These are phyloP conservation scores for Megathymus violae DNA, from an alignment of 1,140 invertebrate species.

Conservation along the genomic window DNA sequence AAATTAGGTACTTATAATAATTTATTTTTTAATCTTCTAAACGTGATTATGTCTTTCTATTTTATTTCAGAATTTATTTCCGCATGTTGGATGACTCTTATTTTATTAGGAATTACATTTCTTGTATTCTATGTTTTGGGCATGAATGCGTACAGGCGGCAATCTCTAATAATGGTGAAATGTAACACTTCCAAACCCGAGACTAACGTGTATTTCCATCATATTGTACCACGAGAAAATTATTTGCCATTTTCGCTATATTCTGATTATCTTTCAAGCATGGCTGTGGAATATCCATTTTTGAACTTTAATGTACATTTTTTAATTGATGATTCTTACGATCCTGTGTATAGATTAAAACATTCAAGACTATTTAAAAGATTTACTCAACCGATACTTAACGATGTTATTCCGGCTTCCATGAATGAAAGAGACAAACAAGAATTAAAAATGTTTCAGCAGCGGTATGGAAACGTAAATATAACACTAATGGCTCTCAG, in stretches of 20 bases:
- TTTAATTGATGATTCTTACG: slow-evolving; percentile 61
- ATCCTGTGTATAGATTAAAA: slow-evolving; percentile 32
- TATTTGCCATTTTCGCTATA: slow-evolving; percentile 50
- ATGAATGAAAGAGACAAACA: slow-evolving; percentile 46
- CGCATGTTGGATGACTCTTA: slow-evolving; percentile 70
- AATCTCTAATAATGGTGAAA: slow-evolving; percentile 54
- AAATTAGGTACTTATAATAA: no score
- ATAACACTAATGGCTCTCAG: slow-evolving; percentile 59
- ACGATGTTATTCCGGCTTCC: slow-evolving; percentile 33
- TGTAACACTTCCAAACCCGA: slow-evolving; percentile 57
- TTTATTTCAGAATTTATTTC: slow-evolving; percentile 68
- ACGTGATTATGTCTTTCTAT: no score
- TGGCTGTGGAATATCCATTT: slow-evolving; percentile 57
- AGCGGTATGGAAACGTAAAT: slow-evolving; percentile 61
- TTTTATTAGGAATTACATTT: slow-evolving; percentile 64
- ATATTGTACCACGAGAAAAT: slow-evolving; percentile 51
- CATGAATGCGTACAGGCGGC: slow-evolving; percentile 55
- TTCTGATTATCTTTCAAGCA: slow-evolving; percentile 59
- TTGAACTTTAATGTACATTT: slow-evolving; percentile 62
- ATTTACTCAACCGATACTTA: slow-evolving; percentile 44
- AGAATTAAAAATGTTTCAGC: slow-evolving; percentile 50
- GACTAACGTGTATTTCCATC: slow-evolving; percentile 63
- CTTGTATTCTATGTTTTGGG: slow-evolving; percentile 63
- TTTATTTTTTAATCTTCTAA: no score
- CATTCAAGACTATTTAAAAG: slow-evolving; percentile 46